phyloP scores from a whole-genome alignment of 1,140 invertebrate genomes.

The Octopus sinensis region DNA sequence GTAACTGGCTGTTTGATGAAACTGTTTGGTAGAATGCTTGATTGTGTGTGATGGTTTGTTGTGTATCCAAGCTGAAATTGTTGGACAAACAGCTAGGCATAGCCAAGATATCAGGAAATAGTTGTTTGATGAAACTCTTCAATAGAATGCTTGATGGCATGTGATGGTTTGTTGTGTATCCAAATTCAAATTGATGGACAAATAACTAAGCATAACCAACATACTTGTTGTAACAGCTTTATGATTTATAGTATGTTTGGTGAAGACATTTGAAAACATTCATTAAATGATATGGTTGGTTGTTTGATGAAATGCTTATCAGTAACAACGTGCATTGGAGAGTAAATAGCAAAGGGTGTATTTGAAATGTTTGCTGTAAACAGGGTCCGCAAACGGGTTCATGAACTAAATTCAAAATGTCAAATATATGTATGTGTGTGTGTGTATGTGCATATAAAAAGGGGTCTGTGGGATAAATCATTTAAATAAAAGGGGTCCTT shows the following conservation, averaged over 20 bases:
- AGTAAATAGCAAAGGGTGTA: too few relatives aligned
- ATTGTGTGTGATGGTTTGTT: not conserved
- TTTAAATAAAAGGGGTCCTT: too few relatives aligned
- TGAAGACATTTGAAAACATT: not conserved
- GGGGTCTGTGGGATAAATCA: too few relatives aligned
- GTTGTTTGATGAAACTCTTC: not conserved
- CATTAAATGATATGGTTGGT: not conserved
- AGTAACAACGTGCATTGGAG: too few relatives aligned
- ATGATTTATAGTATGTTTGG: not conserved
- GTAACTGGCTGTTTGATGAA: not conserved
- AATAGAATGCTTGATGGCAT: not conserved
- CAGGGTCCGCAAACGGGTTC: too few relatives aligned
- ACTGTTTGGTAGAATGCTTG: not conserved
- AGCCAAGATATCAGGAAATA: not conserved
- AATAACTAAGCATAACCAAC: not conserved
- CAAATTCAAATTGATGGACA: not conserved
- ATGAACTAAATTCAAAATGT: too few relatives aligned
- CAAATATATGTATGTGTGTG: too few relatives aligned
- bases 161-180: not conserved
- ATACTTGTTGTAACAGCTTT: not conserved
- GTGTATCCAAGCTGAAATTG: not conserved
- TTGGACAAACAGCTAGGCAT: not conserved
- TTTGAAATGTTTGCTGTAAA: too few relatives aligned
- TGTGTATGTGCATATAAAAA: too few relatives aligned
- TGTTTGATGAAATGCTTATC: too few relatives aligned